phyloP scores from a whole-genome alignment of 2,113 vertebrate genomes.

The Etheostoma cragini region DNA sequence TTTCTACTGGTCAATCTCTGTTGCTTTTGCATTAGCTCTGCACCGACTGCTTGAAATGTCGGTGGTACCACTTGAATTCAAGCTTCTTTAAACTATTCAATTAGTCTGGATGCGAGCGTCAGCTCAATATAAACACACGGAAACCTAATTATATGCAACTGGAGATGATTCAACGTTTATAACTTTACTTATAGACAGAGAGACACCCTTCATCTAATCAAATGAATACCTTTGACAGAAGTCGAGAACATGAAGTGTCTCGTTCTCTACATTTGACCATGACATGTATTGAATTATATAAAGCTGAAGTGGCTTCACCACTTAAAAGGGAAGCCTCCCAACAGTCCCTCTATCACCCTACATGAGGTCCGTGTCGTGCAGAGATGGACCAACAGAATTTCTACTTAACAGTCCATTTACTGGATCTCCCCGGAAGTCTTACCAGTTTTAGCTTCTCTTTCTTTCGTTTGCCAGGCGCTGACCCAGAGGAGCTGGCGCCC shows the following conservation, averaged over 20 bases:
- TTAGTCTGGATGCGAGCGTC: constrained; percentile 13
- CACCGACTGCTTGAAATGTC: not conserved
- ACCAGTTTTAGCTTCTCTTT: constrained; percentile 96
- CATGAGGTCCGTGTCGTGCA: constrained; percentile 18
- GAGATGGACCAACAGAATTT: constrained; percentile 1
- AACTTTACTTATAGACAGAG: constrained; percentile 16
- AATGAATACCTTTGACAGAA: constrained; percentile 12
- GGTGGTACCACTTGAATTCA: not conserved
- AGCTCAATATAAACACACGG: constrained; percentile 18
- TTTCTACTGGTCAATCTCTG: not conserved
- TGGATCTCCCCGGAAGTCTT: constrained; percentile 63
- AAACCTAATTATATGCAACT: constrained; percentile 44
- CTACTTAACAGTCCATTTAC: constrained; percentile 58
- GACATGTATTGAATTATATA: constrained; percentile 7
- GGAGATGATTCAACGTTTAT: constrained; percentile 32
- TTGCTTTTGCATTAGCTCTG: not conserved
- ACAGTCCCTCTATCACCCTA: constrained; percentile 15
- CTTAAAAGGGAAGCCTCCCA: constrained; percentile 12
- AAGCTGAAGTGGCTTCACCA: constrained; percentile 6
- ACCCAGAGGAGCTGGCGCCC: constrained; percentile 93
- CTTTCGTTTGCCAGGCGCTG: constrained; percentile 89
- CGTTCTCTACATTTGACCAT: constrained; percentile 9
- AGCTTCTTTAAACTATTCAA: constrained; percentile 18
- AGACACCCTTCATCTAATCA: constrained; percentile 12
- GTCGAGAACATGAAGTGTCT: constrained; percentile 10